Conservation (phyloP, 2,113 vertebrate species). For the Gila orcuttii region DNA sequence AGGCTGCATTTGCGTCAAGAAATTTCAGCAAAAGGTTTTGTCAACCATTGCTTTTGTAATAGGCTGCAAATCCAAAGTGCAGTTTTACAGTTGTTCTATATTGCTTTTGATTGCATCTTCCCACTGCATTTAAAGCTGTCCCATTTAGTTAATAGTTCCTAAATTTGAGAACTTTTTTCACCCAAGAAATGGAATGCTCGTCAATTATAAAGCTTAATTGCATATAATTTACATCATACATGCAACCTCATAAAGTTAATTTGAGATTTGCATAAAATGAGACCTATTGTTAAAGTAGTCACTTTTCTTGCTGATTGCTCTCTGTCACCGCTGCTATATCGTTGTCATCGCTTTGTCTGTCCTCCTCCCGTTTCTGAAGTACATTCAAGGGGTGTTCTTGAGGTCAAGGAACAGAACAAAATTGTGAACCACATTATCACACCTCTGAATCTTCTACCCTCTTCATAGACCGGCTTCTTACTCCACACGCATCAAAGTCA, state of each 20-base stretch:
- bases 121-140: background rate
- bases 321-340: background rate
- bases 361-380: background rate
- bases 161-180: background rate
- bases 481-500: background rate
- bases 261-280: conserved; percentile 9
- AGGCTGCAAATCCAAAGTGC: background rate
- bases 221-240: background rate
- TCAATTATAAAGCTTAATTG: background rate
- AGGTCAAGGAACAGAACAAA: conserved; percentile 19
- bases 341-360: background rate
- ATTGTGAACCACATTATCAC: background rate
- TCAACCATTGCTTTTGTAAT: background rate
- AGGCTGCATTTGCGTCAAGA: background rate
- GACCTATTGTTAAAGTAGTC: background rate
- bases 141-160: background rate
- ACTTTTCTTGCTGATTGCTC: background rate
- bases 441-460: background rate
- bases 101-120: background rate
- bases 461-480: background rate
- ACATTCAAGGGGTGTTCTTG: background rate
- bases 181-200: background rate
- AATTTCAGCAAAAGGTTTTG: background rate
- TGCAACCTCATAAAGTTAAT: background rate
- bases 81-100: background rate